Evolutionary conservation across 2,113 vertebrate genomes (phyloP).

Genomic region (Enhydra lutris): DNA sequence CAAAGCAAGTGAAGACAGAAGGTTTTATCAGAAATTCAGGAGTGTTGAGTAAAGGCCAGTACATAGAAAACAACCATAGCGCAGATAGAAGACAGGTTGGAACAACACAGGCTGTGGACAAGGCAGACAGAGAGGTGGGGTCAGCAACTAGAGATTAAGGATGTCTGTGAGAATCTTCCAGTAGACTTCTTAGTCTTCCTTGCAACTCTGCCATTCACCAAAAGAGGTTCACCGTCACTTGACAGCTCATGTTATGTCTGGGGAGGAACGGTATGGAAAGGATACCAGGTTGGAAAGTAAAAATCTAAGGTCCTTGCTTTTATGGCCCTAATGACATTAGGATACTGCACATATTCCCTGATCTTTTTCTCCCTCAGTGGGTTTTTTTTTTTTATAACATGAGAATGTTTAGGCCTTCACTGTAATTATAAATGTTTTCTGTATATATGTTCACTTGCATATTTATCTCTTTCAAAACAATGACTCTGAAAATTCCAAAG

Average conservation of each 20-base stretch:
- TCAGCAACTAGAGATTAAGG: neutral
- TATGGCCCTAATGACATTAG: neutral
- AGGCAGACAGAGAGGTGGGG: neutral
- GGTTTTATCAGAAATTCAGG: neutral
- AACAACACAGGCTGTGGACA: neutral
- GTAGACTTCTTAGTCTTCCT: neutral
- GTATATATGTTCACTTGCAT: neutral
- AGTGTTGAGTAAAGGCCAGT: neutral
- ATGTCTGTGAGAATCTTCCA: neutral
- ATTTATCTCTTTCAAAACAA: constrained; percentile 3
- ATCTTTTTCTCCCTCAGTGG: neutral
- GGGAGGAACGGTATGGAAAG: neutral
- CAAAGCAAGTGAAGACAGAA: neutral
- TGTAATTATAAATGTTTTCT: neutral
- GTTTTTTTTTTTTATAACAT: neutral
- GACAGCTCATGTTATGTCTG: neutral
- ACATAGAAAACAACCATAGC: neutral
- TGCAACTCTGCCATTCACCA: neutral
- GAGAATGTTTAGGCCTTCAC: neutral
- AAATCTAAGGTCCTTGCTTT: neutral
- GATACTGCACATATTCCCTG: neutral
- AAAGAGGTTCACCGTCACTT: neutral
- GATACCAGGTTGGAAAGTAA: neutral
- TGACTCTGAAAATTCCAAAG: neutral
- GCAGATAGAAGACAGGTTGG: neutral